Base-by-base conservation (phyloP, 2,113 vertebrate species). In the Smithornis capensis region DNA sequence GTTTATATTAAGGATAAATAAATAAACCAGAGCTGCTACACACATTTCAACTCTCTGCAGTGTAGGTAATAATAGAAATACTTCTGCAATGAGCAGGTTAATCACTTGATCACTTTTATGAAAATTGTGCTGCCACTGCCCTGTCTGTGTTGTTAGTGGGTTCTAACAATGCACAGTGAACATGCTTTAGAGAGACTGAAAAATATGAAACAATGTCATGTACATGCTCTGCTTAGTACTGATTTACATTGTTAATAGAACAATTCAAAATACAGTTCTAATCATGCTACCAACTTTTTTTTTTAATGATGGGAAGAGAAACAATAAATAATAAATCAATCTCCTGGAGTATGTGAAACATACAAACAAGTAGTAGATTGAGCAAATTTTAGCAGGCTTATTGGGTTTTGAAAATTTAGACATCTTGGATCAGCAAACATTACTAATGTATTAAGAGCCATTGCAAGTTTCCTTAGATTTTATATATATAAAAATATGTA, bases 101-200 rank as follows among this genome's bases (percentile, higher is more conserved):
- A 78, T 82, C 42, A 57, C 62, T 78, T 78, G 38, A 83, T 88
- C 52, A 27, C 56, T 92, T 95, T 37, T 40, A 59, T 67, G 89
- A 82, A 88, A 83, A 84, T 79, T 95, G 90, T 94, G 81, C 42
- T 94, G 83, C 56, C 44, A 19, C 56, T 89, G 56, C 53, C 65
- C n/a, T 84, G 83, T 78, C 68, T 77, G 50, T 80, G 49, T 83
- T 35, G 16, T 69, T 71, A 74, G 21, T 23, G 23, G 25, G 14
- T 87, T 37, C 19, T 74, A 55, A 65, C 70, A 57, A 82, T n/a
- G 37, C 42, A 7, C 47, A 55, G 38, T 60, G 79, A 83, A 17
- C 40, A n/a, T 55, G n/a, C 23, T 63, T 82, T 38, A 49, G 28
- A 75, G 52, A 50, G n/a, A 59, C 33, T 80, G 63, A 55, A 78